Percentiles rank a stretch among this genome's conserved stretches.
Evolutionary conservation across 1,140 invertebrate genomes (phyloP).

Genomic region (Aphaenogaster ashmeadi): DNA sequence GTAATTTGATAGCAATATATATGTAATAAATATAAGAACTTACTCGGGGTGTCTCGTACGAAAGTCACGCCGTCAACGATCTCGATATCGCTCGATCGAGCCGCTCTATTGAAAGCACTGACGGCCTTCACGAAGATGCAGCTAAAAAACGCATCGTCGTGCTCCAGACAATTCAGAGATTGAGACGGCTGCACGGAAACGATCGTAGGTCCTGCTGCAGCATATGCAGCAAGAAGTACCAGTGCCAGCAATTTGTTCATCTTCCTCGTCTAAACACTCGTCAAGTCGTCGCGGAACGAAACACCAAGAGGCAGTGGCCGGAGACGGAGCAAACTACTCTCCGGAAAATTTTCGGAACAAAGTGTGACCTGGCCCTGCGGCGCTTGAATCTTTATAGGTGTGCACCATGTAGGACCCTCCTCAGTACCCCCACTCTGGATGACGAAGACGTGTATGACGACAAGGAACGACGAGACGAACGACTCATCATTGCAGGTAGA

Average conservation of each 20-base stretch:
- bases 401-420: conserved; percentile 75
- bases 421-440: conserved; percentile 70
- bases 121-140: conserved; percentile 89
- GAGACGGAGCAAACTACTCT: conserved; percentile 39
- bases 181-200: conserved; percentile 47
- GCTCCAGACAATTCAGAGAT: conserved; percentile 81
- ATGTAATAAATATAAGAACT: conserved; percentile 65
- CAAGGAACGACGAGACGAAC: conserved; percentile 50
- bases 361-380: conserved; percentile 84
- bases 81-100: conserved; percentile 88
- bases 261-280: conserved; percentile 42
- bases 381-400: conserved; percentile 86
- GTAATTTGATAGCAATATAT: neutral
- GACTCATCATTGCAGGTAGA: conserved; percentile 65
- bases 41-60: conserved; percentile 85
- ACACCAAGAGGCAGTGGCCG: neutral
- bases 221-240: conserved; percentile 79
- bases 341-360: conserved; percentile 85
- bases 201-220: conserved; percentile 78
- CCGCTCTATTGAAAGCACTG: conserved; percentile 87
- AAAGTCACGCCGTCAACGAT: conserved; percentile 89
- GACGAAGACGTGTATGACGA: conserved; percentile 62
- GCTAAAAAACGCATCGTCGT: conserved; percentile 86
- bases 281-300: neutral
- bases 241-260: conserved; percentile 83